phyloP scores from a whole-genome alignment of 2,113 vertebrate genomes.

The Pardalotus punctatus region DNA sequence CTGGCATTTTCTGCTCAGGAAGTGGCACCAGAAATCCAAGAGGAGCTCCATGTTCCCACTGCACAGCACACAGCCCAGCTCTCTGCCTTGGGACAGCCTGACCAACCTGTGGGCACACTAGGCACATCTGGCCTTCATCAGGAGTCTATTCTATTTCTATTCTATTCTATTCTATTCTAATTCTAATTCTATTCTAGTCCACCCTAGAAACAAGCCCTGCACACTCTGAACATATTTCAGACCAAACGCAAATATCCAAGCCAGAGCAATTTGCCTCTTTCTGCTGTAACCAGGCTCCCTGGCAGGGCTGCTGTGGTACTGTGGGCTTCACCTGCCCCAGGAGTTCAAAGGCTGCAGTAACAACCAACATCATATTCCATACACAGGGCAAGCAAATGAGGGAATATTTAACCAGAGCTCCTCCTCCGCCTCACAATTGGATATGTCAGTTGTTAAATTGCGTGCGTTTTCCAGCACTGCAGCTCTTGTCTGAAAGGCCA shows the following conservation, averaged over 20 bases:
- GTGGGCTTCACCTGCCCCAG: neutral
- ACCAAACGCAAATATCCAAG: conserved; percentile 38
- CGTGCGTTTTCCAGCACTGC: conserved; percentile 60
- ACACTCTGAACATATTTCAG: neutral
- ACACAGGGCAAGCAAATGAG: neutral
- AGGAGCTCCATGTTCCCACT: accelerated
- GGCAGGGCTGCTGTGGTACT: neutral
- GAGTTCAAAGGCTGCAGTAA: conserved; percentile 30
- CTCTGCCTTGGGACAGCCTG: neutral
- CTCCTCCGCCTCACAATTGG: conserved; percentile 64
- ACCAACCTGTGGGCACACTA: accelerated
- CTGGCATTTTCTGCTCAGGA: neutral
- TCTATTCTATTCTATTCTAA: neutral
- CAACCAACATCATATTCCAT: conserved; percentile 22
- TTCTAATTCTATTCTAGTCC: no score
- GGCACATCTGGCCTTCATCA: neutral
- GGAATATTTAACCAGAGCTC: conserved; percentile 41
- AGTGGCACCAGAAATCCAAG: neutral
- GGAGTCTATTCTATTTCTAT: neutral
- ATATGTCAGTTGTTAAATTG: conserved; percentile 76
- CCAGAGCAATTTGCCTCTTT: conserved; percentile 16
- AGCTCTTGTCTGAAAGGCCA: conserved; percentile 39
- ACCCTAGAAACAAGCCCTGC: neutral
- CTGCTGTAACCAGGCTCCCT: neutral
- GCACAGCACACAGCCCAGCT: neutral